Evolutionary conservation across 2,113 vertebrate species (phyloP), one percentile per base, ranked within the genome.

Genomic region (Trichechus manatus): DNA sequence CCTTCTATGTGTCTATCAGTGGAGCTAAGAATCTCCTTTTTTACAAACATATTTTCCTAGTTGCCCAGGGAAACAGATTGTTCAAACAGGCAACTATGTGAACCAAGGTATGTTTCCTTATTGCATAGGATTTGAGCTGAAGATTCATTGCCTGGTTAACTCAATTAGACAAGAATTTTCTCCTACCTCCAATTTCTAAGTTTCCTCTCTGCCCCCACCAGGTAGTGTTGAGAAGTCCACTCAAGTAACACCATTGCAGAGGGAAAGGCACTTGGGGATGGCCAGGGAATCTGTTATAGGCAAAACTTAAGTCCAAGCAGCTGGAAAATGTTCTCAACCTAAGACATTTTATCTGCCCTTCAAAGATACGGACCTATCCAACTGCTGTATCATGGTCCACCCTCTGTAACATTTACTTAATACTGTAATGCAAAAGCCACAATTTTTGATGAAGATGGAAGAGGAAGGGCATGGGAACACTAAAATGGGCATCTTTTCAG

Each of bases 361-460:
- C 19, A 79, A 94, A 78, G 63, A 72, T 20, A 53, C 0, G 6
- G 15, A 59, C 23, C 93, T 14, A 85, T 3, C 11, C 61, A 47
- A 61, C 14, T 93, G 33, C 27, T 59, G 5, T 36, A 22, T 68
- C 29, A 81, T 20, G 9, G 1, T 47, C 53, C 44, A 53, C 19
- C 27, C 36, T 80, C 17, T 87, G 47, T 83, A 39, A 33, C 19
- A 81, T 88, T 85, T 84, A 64, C 14, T 23, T 78, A 85, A 61
- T n/a, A 59, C 1, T 42, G 1, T 39, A 82, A 81, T 13, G 36
- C 17, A 77, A 8, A 8, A 33, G 7, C 91, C 13, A 68, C 10
- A 82, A 80, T 47, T 90, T 85, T 88, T 91, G 44, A 96, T 31
- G 5, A 82, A 66, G 23, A 92, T 63, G 22, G 14, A 79, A 29